Evolutionary conservation across 1,140 invertebrate species (phyloP), one percentile per base, ranked within the genome.

Genomic region (Bombus superbus): DNA sequence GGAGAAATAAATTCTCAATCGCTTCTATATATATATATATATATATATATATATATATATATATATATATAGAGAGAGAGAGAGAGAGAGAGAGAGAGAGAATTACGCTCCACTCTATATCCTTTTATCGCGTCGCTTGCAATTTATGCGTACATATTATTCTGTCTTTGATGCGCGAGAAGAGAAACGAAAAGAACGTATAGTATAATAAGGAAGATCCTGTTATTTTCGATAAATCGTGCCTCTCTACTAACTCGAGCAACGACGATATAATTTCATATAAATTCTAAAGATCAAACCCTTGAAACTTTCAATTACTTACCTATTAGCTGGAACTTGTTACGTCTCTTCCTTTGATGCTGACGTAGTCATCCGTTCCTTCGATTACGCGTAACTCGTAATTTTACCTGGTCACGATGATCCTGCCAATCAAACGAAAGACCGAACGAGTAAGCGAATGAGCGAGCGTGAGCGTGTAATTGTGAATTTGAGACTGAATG

Each of bases 381-480:
- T 22, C 57, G 28, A 57, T n/a, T 44, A 62, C 72, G 62, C 40
- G 22, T 18, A 42, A 59, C 47, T 28, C 47, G 47, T 64, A 82
- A 82, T 82, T 75, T 38, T 35, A 35, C 13, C 59, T 22, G 18
- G 72, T 38, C 73, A 66, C 72, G 18, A 53, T 83, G 32, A 25
- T 66, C 81, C n/a, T 66, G 81, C 53, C 72, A 68, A 66, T 83
- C 81, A 53, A 22, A 44, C 10, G 18, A 76, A 66, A 66, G 68
- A 83, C 22, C 32, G 13, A 66, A 35, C 18, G 64, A 35, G 15
- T 18, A 18, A 18, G 13, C 32, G 64, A 32, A 32, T 18, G 6
- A 18, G 28, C 10, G 25, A 25, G 59, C 5, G 28, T 11, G 59
- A 62, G 9, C 28, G 57, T 28, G 57, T 28, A 62, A 62, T 11